A percentile compares a stretch with the other conserved stretches of the same genome.
phyloP scores from a whole-genome alignment of 2,113 vertebrate genomes.

The Pavo muticus region DNA sequence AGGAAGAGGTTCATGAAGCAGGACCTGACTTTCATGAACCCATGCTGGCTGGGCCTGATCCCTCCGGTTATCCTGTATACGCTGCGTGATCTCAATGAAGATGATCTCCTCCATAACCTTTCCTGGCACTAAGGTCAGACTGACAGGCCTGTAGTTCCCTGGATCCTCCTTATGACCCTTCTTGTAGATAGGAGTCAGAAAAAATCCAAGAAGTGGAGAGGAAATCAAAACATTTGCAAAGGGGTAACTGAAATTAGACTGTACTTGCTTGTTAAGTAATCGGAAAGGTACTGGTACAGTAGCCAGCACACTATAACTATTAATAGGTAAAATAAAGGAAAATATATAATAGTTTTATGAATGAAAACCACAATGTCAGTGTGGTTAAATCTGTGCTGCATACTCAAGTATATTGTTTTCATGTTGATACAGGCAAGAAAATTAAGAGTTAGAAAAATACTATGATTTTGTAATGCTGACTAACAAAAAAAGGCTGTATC shows the following conservation, averaged over 20 bases:
- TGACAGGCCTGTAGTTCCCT: too few species aligned
- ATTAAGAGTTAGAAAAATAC: rapidly evolving
- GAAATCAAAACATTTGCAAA: background rate
- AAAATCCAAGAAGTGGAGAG: background rate
- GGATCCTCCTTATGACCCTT: too few species aligned
- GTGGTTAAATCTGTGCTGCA: background rate
- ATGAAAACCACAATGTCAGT: background rate
- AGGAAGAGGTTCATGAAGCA: too few species aligned
- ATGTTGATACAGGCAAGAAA: background rate
- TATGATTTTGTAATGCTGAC: background rate
- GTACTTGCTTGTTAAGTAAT: background rate
- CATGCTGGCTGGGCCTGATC: too few species aligned
- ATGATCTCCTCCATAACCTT: too few species aligned
- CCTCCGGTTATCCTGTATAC: too few species aligned
- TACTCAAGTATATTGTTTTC: background rate
- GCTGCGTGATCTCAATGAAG: too few species aligned
- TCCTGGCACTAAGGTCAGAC: too few species aligned
- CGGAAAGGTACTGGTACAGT: background rate
- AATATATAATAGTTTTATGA: background rate
- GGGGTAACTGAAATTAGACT: background rate
- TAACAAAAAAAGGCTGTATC: background rate
- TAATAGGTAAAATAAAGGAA: background rate
- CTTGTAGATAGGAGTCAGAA: too few species aligned
- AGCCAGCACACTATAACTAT: background rate
- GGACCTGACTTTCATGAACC: too few species aligned